Evolutionary conservation across 2,888 invertebrate genomes (phyloP).

Genomic region (Leptarthrus brevirostris): DNA sequence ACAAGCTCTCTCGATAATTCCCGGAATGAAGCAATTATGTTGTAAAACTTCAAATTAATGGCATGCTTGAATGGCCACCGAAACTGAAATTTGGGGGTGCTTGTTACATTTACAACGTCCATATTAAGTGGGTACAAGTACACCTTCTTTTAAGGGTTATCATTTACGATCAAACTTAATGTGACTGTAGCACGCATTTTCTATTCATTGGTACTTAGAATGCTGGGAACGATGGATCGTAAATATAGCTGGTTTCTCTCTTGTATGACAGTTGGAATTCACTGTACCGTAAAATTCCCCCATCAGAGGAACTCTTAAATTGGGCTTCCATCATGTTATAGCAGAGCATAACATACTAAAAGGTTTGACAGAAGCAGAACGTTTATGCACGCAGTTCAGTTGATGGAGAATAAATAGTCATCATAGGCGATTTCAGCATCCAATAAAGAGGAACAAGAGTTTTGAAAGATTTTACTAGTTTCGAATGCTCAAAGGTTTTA

Average conservation of each 20-base stretch:
- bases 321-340: background rate
- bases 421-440: background rate
- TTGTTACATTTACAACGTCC: background rate
- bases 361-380: background rate
- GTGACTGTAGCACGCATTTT: background rate
- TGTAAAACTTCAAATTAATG: conserved; percentile 1
- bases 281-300: background rate
- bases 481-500: too few relatives aligned
- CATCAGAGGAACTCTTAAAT: background rate
- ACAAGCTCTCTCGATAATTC: background rate
- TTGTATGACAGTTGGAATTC: background rate
- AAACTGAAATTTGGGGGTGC: background rate
- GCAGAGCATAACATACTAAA: background rate
- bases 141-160: background rate
- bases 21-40: conserved; percentile 7
- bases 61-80: background rate
- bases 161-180: background rate
- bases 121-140: background rate
- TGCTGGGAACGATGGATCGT: background rate
- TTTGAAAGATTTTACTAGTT: too few relatives aligned
- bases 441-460: too few relatives aligned
- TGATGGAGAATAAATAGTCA: background rate
- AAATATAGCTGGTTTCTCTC: background rate
- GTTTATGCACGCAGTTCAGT: background rate
- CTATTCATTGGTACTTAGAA: background rate